Percentiles rank a stretch among this genome's conserved stretches.
These are phyloP conservation scores for Malurus elegans DNA, from an alignment of 2,113 vertebrate genomes.

Conservation along the genomic window DNA sequence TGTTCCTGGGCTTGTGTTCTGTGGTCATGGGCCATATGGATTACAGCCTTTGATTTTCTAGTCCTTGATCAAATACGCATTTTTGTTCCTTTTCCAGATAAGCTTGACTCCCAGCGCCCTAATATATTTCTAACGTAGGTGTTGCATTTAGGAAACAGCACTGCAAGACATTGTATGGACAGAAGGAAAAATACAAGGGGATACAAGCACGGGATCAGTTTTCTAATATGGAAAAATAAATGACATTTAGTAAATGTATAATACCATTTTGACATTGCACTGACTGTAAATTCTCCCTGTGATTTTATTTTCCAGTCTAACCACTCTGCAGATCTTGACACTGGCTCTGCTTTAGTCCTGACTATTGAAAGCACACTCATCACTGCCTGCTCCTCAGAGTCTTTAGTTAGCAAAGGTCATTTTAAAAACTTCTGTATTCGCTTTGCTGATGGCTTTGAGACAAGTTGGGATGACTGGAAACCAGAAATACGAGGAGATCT, in stretches of 20 bases:
- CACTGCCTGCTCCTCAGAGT: constrained; percentile 97
- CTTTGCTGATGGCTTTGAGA: constrained; percentile 98
- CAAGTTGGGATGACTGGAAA: constrained; percentile 98
- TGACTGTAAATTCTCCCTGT: not conserved
- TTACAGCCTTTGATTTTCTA: not conserved
- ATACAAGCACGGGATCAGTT: fast-evolving
- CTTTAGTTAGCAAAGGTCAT: constrained; percentile 97
- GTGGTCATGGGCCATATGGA: not conserved
- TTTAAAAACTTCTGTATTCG: constrained; percentile 99
- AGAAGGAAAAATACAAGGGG: not conserved
- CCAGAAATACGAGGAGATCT: constrained; percentile 90
- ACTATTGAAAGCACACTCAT: constrained; percentile 98
- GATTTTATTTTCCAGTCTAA: constrained; percentile 78
- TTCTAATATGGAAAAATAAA: not conserved
- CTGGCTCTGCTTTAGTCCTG: constrained; percentile 94
- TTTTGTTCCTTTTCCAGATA: not conserved
- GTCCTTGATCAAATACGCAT: not conserved
- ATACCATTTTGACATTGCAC: not conserved
- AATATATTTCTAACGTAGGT: not conserved
- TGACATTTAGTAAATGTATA: not conserved
- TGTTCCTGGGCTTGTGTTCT: not conserved
- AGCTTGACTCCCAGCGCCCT: fast-evolving
- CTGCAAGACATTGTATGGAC: not conserved
- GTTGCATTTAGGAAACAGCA: not conserved
- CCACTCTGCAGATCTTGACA: constrained; percentile 91